Base-by-base conservation (phyloP, 1,140 invertebrate genomes). In the Coptotermes formosanus region DNA sequence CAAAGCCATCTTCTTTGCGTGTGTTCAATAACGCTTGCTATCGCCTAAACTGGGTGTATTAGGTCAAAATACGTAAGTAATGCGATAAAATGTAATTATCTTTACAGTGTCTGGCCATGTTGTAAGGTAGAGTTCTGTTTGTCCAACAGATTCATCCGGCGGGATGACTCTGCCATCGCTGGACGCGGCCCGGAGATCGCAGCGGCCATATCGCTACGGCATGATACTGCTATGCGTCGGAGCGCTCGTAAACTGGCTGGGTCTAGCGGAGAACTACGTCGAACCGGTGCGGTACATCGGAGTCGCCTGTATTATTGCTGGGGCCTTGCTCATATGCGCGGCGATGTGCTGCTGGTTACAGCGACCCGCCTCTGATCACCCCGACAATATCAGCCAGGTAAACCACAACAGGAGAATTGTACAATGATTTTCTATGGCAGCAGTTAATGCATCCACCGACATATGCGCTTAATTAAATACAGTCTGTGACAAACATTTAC, bases 301-400 rank as follows among this genome's bases (percentile, higher is more conserved):
- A 85, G 95, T 95, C 43, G 94, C 94, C 25, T 95, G 95, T 90
- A 95, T 96, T 55, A 93, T 95, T 6, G 94, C 94, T 32, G 95
- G 95, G 44, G 94, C 95, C 3, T 91, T 95, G 85, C 93, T 95
- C 87, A 95, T 96, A 88, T 95, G 94, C 89, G 93, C 94, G 82
- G 95, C 95, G 43, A 95, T 96, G 94, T 96, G 94, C 89, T 95
- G 95, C 89, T 96, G 95, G 95, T 91, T 95, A 87, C 93, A 94
- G 89, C 92, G 93, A 86, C 94, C 94, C 25, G 92, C 93, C 81
- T 90, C 90, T 64, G 90, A 90, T 14, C 25, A 75, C n/a, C 25
- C 64, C 7, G 64, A 75, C 6, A 75, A 75, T 25, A 30, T 75
- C 64, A 75, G 64, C 14, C 64, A 75, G 64, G 64, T 75, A 75